Conservation (phyloP, 1,140 invertebrate genomes). For the Leptinotarsa texana region DNA sequence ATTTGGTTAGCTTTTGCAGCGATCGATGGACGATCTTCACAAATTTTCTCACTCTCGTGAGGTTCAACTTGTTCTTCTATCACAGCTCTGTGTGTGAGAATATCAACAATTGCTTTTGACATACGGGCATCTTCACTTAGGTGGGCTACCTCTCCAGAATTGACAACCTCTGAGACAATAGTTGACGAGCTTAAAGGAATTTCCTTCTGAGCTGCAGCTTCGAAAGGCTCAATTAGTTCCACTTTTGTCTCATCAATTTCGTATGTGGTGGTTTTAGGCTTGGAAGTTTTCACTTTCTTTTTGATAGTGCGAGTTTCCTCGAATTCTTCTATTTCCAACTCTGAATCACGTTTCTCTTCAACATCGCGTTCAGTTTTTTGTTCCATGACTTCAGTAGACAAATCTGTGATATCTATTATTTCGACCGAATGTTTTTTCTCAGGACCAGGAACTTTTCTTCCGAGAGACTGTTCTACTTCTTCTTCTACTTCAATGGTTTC, state of each 20-base stretch:
- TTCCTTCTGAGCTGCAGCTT: constrained; percentile 34
- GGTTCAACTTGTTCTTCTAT: constrained; percentile 11
- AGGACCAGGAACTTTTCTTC: constrained; percentile 37
- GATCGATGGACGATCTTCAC: neutral
- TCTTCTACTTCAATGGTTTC: constrained; percentile 57
- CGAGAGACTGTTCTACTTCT: constrained; percentile 43
- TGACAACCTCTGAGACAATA: constrained; percentile 59
- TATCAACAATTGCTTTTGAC: constrained; percentile 22
- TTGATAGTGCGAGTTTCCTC: constrained; percentile 30
- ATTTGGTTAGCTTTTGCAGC: constrained; percentile 1
- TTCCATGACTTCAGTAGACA: constrained; percentile 46
- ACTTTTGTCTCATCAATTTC: constrained; percentile 53
- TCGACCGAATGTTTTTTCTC: constrained; percentile 51
- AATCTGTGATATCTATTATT: constrained; percentile 53
- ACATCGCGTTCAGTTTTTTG: constrained; percentile 46
- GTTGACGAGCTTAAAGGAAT: constrained; percentile 54
- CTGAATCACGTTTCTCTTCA: constrained; percentile 53
- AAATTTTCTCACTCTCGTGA: constrained; percentile 21
- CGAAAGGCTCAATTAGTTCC: constrained; percentile 41
- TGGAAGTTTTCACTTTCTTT: constrained; percentile 50
- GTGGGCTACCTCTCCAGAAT: constrained; percentile 58
- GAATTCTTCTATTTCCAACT: constrained; percentile 57
- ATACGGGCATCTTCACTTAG: constrained; percentile 42
- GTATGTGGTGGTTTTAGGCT: constrained; percentile 48
- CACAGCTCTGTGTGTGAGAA: constrained; percentile 23